Conservation (phyloP, 2,113 vertebrate species). For the Actenoides lindsayi region DNA sequence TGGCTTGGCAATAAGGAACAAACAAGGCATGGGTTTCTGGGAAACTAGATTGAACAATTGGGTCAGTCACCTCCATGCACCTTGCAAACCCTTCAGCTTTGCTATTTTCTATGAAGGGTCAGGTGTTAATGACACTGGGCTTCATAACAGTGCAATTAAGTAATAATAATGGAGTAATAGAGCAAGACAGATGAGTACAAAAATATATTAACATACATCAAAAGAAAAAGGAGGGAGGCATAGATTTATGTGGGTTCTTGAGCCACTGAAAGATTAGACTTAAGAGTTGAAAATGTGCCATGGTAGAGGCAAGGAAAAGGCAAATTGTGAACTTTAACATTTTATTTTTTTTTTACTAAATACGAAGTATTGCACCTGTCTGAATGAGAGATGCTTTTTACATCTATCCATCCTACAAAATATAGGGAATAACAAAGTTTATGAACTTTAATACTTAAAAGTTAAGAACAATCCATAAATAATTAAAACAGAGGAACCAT, state of each 20-base stretch:
- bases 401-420: not conserved
- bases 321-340: not conserved
- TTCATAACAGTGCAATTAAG: conserved; percentile 18
- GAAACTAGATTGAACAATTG: not conserved
- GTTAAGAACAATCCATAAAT: not conserved
- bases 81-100: not conserved
- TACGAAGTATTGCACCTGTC: not conserved
- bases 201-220: not conserved
- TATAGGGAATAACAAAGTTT: not conserved
- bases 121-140: not conserved
- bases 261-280: not conserved
- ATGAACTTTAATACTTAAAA: not conserved
- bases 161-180: not conserved
- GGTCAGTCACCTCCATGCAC: not conserved
- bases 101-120: not conserved
- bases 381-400: not conserved
- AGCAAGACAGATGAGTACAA: not conserved
- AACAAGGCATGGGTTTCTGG: not conserved
- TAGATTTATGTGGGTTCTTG: not conserved
- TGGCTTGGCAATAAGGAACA: not conserved
- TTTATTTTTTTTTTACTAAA: not conserved
- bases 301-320: not conserved
- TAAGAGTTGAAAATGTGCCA: not conserved
- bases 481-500: not conserved
- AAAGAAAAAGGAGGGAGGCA: not conserved